phyloP scores from a whole-genome alignment of 2,888 invertebrate species.

The Congeria kusceri region DNA sequence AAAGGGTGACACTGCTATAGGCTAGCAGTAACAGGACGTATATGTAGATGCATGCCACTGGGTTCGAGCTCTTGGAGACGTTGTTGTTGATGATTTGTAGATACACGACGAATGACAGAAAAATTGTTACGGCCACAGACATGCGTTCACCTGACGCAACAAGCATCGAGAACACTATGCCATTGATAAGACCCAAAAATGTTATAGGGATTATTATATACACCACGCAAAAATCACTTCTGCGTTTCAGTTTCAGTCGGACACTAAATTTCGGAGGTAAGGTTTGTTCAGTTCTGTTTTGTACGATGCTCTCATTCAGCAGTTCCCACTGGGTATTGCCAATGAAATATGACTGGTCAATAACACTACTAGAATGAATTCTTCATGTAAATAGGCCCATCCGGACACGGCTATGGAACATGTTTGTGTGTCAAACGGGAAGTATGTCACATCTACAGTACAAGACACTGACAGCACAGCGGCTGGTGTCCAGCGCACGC shows the following conservation, averaged over 20 bases:
- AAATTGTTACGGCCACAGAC: conserved; percentile 55
- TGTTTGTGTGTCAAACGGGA: conserved; percentile 56
- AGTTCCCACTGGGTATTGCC: conserved; percentile 45
- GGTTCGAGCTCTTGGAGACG: conserved; percentile 53
- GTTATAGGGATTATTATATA: conserved; percentile 48
- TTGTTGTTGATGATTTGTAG: conserved; percentile 48
- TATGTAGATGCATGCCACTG: conserved; percentile 48
- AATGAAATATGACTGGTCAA: neutral
- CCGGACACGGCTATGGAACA: conserved; percentile 34
- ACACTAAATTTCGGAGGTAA: conserved; percentile 14
- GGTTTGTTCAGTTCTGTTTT: neutral
- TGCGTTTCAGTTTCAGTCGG: conserved; percentile 33
- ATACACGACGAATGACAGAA: conserved; percentile 58
- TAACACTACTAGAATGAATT: too few species aligned
- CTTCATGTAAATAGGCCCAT: neutral
- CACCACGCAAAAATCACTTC: conserved; percentile 31
- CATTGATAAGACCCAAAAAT: conserved; percentile 40
- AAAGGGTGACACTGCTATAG: too few species aligned
- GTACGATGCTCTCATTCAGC: neutral
- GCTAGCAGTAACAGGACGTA: too few species aligned
- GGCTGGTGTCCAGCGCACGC: conserved; percentile 34
- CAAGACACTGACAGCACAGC: conserved; percentile 34
- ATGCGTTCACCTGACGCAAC: conserved; percentile 50
- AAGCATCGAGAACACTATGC: conserved; percentile 50
- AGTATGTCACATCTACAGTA: conserved; percentile 52